A percentile compares a stretch with the other conserved stretches of the same genome.
phyloP scores from a whole-genome alignment of 2,113 vertebrate species.

The Petaurus breviceps region DNA sequence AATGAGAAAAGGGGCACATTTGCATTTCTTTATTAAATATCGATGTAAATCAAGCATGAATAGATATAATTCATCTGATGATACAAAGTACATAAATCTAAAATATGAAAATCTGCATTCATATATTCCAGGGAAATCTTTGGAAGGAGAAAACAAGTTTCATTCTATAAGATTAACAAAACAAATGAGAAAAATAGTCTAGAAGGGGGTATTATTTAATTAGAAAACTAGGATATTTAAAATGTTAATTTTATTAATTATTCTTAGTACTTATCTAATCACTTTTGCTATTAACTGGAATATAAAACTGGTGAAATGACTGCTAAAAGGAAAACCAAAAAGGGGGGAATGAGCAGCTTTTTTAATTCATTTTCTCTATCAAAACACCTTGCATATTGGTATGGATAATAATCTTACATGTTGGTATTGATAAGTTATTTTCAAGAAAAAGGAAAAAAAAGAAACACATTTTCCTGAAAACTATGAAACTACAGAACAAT shows the following conservation, averaged over 20 bases:
- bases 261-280: not conserved
- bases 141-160: not conserved
- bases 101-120: not conserved
- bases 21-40: not conserved
- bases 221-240: not conserved
- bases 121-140: not conserved
- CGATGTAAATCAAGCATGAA: not conserved
- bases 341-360: not conserved
- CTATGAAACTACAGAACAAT: not conserved
- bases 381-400: not conserved
- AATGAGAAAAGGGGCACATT: not conserved
- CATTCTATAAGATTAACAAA: not conserved
- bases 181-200: not conserved
- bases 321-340: not conserved
- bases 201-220: not conserved
- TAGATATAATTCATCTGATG: not conserved
- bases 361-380: not conserved
- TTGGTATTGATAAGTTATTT: not conserved
- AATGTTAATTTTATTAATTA: not conserved
- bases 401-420: not conserved
- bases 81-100: not conserved
- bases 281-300: not conserved
- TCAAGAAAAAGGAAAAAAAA: not conserved
- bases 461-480: not conserved
- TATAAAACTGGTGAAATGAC: not conserved